Conservation (phyloP, 2,797 vertebrate genomes). For the Acanthurus leucopareius region DNA sequence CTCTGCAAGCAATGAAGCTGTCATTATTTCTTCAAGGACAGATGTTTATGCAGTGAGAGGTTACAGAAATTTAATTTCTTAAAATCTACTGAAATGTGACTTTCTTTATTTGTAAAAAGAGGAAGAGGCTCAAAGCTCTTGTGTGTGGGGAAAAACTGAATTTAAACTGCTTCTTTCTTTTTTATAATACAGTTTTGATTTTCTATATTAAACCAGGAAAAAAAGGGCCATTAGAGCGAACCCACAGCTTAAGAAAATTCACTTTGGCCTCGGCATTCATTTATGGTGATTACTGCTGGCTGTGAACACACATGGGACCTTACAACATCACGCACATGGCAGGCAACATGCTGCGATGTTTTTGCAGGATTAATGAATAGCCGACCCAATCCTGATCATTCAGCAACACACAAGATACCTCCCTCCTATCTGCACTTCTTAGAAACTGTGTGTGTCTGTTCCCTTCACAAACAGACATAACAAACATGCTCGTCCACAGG, state of each 20-base stretch:
- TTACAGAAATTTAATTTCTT: background rate
- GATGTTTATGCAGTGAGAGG: background rate
- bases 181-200: background rate
- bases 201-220: background rate
- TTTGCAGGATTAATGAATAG: slow-evolving; percentile 27
- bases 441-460: slow-evolving; percentile 16
- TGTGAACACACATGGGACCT: slow-evolving; percentile 9
- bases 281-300: slow-evolving; percentile 3
- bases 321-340: slow-evolving; percentile 1
- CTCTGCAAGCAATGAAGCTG: background rate
- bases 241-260: slow-evolving; percentile 14
- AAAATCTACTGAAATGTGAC: background rate
- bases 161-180: background rate
- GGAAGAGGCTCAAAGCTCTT: background rate
- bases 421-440: slow-evolving; percentile 15
- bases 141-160: background rate
- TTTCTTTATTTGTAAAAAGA: background rate
- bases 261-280: slow-evolving; percentile 6
- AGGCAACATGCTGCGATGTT: slow-evolving; percentile 4
- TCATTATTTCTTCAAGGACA: background rate
- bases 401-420: slow-evolving; percentile 16
- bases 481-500: slow-evolving; percentile 4
- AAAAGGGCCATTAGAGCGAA: background rate
- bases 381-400: slow-evolving; percentile 16
- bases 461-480: slow-evolving; percentile 47